Evolutionary conservation across 2,113 vertebrate species (phyloP).

Genomic region (Anarhynchus alexandrinus): DNA sequence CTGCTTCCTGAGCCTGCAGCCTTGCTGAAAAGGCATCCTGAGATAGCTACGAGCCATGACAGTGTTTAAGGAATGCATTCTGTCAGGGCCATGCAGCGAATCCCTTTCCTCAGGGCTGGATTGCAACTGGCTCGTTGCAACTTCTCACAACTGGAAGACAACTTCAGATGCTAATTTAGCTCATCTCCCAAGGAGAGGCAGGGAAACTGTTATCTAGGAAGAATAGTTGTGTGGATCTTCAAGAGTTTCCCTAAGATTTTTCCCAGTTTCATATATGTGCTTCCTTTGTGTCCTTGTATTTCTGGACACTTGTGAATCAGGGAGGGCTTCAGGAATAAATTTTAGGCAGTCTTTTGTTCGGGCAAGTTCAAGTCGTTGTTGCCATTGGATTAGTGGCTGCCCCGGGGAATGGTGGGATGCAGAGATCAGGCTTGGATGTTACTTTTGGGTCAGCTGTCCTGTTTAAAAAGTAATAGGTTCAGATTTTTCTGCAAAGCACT

Average conservation of each 20-base stretch:
- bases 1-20: not conserved
- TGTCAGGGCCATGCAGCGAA: not conserved
- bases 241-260: not conserved
- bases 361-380: not conserved
- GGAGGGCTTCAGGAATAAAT: not conserved
- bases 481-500: not conserved
- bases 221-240: not conserved
- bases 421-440: not conserved
- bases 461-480: not conserved
- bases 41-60: not conserved
- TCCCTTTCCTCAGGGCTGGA: not conserved
- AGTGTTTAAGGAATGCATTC: not conserved
- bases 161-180: not conserved
- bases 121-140: not conserved
- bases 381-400: not conserved
- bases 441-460: not conserved
- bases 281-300: not conserved
- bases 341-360: not conserved
- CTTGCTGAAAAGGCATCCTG: not conserved
- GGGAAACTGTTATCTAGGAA: not conserved
- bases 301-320: not conserved
- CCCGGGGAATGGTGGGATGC: fast-evolving
- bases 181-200: not conserved
- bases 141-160: not conserved
- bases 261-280: not conserved